Evolutionary conservation across 2,113 vertebrate species (phyloP).

Genomic region (Jacana jacana): DNA sequence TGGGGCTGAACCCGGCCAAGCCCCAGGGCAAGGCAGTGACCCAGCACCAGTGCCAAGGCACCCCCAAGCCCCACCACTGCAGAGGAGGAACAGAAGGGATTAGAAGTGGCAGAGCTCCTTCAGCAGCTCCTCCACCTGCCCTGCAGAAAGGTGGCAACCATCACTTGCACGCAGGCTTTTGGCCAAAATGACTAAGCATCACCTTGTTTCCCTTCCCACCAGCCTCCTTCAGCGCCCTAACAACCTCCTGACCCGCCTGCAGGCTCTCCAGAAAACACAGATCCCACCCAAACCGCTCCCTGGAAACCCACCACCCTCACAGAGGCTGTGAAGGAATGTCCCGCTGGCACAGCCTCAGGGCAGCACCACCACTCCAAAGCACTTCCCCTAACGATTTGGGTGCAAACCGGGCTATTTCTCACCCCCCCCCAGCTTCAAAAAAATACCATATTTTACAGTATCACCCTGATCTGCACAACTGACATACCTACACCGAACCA

Average conservation of each 20-base stretch:
- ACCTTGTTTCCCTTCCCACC: background rate
- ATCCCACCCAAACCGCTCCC: background rate
- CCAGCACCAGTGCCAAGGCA: background rate
- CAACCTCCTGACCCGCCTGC: background rate
- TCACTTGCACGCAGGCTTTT: background rate
- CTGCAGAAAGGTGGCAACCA: background rate
- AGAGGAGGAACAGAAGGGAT: fast-evolving
- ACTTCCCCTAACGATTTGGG: background rate
- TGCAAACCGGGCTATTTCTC: slow-evolving; percentile 31
- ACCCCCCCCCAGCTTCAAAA: slow-evolving; percentile 46
- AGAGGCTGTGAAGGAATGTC: background rate
- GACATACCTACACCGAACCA: slow-evolving; percentile 3
- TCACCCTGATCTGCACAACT: slow-evolving; percentile 40
- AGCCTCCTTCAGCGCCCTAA: background rate
- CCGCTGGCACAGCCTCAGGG: background rate
- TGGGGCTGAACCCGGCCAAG: background rate
- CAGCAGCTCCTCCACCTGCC: background rate
- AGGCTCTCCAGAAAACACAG: background rate
- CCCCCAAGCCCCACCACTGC: fast-evolving
- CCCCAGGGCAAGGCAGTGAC: background rate
- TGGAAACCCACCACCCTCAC: background rate
- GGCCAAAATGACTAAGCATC: background rate
- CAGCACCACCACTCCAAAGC: background rate
- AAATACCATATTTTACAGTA: background rate
- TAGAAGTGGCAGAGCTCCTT: background rate